Evolutionary conservation across 2,113 vertebrate genomes (phyloP), one percentile per base, ranked within the genome.

Genomic region (Dromas ardeola): DNA sequence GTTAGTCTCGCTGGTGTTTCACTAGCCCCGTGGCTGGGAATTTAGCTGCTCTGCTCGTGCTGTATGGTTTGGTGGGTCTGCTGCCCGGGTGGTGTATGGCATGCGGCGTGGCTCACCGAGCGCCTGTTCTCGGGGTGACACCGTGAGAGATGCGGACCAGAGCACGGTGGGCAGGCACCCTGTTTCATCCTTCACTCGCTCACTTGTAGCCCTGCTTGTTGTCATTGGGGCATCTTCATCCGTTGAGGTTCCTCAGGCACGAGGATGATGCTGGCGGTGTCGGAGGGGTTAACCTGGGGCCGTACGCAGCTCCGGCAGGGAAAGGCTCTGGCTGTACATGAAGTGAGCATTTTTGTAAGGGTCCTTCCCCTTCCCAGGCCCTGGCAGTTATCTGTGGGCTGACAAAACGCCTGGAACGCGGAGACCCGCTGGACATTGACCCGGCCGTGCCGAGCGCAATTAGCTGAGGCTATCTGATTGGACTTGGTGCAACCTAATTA

Each of bases 401-500:
- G 91, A 73, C 88, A 90, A 62, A 90, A 13, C 6, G 38, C n/a
- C 85, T 80, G 95, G 87, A 95, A 86, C 27, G 14, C 15, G 2
- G 59, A 74, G 86, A 59, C 81, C 91, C 1, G 4, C 81, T 83
- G 96, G 96, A 93, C 91, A 52, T 97, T 97, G 96, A 97, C 96
- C 95, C 20, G 9, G 43, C 89, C 8, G 2, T 76, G 86, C 88
- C 7, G 52, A 91, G 86, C 86, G 91, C 81, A 96, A 94, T 89
- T 95, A 95, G 70, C 56, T 1, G 21, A 40, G 40, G 69, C 91
- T 96, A 97, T 96, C 93, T 97, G 80, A 88, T 95, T 94, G 97
- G 95, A 91, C 96, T 98, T 95, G 86, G 43, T 34, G 26, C 93
- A 97, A 90, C 90, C 96, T 96, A 97, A 98, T 97, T 98, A 98